phyloP scores from a whole-genome alignment of 1,140 invertebrate genomes.

The Cotesia glomerata region DNA sequence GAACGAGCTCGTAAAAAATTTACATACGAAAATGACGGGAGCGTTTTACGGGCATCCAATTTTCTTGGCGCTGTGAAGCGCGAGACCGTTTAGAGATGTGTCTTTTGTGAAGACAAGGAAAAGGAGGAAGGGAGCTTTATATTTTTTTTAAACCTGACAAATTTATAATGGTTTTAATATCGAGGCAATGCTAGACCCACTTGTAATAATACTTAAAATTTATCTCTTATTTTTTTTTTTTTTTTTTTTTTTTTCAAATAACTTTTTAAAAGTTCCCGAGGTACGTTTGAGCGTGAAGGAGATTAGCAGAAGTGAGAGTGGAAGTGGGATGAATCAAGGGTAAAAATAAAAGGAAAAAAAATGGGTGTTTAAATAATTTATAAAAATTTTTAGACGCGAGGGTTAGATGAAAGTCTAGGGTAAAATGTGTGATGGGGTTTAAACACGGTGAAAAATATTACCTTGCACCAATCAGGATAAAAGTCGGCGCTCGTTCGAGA shows the following conservation, averaged over 20 bases:
- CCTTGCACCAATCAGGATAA: constrained; percentile 73
- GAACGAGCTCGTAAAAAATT: constrained; percentile 21
- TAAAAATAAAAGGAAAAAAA: too few species aligned
- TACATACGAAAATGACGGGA: constrained; percentile 27
- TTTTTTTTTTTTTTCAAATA: not conserved
- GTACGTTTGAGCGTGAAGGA: too few species aligned
- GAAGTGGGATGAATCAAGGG: too few species aligned
- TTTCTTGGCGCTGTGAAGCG: constrained; percentile 1
- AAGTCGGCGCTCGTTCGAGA: constrained; percentile 68
- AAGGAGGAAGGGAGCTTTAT: not conserved
- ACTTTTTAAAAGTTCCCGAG: too few species aligned
- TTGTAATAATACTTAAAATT: not conserved
- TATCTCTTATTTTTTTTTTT: not conserved
- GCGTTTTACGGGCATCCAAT: constrained; percentile 21
- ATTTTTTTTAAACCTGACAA: not conserved
- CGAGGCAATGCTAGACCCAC: not conserved
- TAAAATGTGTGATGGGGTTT: too few species aligned
- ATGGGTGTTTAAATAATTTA: too few species aligned
- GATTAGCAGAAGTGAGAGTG: too few species aligned
- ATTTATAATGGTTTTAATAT: not conserved
- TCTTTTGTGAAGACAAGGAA: not conserved
- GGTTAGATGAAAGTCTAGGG: not conserved
- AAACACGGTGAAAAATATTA: constrained; percentile 49
- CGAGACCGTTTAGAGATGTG: not conserved
- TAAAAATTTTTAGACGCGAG: not conserved